phyloP scores from a whole-genome alignment of 2,888 invertebrate species.

The Argyresthia albistria region DNA sequence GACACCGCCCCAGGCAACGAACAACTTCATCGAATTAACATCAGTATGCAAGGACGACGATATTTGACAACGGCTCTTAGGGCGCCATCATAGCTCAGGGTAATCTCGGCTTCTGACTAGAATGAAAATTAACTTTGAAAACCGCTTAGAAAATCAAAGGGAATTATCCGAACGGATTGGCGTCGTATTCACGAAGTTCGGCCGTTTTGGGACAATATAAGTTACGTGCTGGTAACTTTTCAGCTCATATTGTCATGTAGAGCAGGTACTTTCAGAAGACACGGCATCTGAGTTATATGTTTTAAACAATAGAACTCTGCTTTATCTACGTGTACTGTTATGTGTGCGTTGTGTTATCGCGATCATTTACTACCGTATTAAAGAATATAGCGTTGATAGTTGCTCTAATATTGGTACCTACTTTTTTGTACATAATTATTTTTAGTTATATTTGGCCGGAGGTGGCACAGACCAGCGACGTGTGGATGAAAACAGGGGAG shows the following conservation, averaged over 20 bases:
- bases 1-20: not conserved
- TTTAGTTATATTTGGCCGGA: no score
- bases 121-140: constrained; percentile 5
- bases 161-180: constrained; percentile 2
- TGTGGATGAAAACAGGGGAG: no score
- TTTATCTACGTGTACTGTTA: not conserved
- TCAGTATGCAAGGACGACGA: constrained; percentile 5
- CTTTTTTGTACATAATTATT: no score
- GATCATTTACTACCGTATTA: no score
- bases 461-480: no score
- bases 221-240: constrained; percentile 1
- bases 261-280: not conserved
- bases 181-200: constrained; percentile 1
- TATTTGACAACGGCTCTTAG: constrained; percentile 5
- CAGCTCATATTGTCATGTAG: not conserved
- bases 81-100: constrained; percentile 4
- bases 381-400: no score
- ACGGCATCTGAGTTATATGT: not conserved
- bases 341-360: no score
- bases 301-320: not conserved
- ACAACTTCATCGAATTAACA: not conserved
- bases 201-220: not conserved
- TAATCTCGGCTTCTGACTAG: constrained; percentile 4
- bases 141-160: constrained; percentile 6
- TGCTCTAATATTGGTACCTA: no score